Conservation (phyloP, 2,888 invertebrate species). For the Congeria kusceri region DNA sequence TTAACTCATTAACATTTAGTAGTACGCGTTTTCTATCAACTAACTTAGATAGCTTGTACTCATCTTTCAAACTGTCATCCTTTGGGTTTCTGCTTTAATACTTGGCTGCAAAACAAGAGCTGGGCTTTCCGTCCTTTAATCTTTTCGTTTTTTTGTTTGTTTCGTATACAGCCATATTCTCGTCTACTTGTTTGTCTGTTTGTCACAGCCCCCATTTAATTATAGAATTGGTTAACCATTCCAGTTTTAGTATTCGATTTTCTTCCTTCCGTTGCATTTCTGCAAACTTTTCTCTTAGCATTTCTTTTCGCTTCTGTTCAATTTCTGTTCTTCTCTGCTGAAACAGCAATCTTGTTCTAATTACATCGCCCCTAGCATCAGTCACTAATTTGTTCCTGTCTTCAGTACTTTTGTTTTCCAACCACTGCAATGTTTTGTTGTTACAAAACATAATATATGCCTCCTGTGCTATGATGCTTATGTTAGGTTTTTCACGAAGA, state of each 20-base stretch:
- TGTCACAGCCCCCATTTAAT: slow-evolving; percentile 57
- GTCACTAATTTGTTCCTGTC: slow-evolving; percentile 21
- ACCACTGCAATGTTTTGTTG: slow-evolving; percentile 45
- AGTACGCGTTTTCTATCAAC: slow-evolving; percentile 19
- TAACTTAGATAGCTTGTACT: slow-evolving; percentile 22
- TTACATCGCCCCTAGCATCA: slow-evolving; percentile 26
- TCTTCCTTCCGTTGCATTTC: slow-evolving; percentile 30
- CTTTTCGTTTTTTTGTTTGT: slow-evolving; percentile 48
- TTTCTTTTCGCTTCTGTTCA: slow-evolving; percentile 34
- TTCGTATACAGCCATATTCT: slow-evolving; percentile 17
- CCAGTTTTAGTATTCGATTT: slow-evolving; percentile 17
- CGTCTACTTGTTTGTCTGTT: slow-evolving; percentile 41
- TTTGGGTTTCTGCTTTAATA: slow-evolving; percentile 28
- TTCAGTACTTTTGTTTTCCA: slow-evolving; percentile 24
- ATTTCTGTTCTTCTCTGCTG: slow-evolving; percentile 43
- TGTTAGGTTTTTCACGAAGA: slow-evolving; percentile 47
- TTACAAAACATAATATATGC: slow-evolving; percentile 47
- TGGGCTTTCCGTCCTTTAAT: slow-evolving; percentile 34
- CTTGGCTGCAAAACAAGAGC: slow-evolving; percentile 33
- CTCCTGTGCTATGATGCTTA: slow-evolving; percentile 28
- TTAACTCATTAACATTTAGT: slow-evolving; percentile 26
- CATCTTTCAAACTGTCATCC: slow-evolving; percentile 12
- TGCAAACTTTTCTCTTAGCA: slow-evolving; percentile 29
- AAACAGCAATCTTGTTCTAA: slow-evolving; percentile 14
- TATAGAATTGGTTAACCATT: slow-evolving; percentile 27